Conservation (phyloP, 2,888 invertebrate genomes). For the Himalopsyche japonica region DNA sequence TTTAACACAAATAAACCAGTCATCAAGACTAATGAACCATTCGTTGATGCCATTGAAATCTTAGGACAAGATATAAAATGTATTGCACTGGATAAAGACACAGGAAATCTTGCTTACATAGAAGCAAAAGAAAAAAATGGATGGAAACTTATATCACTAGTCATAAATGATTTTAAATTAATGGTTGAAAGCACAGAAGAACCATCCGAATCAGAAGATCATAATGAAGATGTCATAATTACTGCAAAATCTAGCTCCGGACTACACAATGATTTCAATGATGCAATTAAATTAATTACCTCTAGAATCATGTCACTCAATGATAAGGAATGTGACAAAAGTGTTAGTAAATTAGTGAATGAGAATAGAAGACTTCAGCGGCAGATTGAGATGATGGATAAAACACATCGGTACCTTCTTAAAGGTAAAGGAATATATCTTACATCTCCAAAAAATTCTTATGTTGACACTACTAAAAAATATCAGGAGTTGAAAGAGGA, state of each 20-base stretch:
- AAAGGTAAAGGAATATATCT: neutral
- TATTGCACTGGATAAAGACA: neutral
- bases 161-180: neutral
- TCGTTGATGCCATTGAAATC: neutral
- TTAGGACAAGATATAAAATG: neutral
- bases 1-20: neutral
- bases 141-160: neutral
- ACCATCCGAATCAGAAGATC: neutral
- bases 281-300: neutral
- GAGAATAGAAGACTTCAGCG: neutral
- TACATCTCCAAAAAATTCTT: neutral
- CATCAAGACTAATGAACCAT: neutral
- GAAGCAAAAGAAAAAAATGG: neutral
- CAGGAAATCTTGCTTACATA: neutral
- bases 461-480: too few species aligned
- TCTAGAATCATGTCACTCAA: neutral
- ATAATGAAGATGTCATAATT: neutral
- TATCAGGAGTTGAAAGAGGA: neutral
- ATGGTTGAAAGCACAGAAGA: neutral
- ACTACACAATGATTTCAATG: neutral
- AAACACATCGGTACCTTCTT: neutral
- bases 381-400: neutral
- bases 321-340: neutral
- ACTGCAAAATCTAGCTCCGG: neutral
- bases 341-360: neutral